Evolutionary conservation across 2,113 vertebrate genomes (phyloP).

Genomic region (Hemiscyllium ocellatum): DNA sequence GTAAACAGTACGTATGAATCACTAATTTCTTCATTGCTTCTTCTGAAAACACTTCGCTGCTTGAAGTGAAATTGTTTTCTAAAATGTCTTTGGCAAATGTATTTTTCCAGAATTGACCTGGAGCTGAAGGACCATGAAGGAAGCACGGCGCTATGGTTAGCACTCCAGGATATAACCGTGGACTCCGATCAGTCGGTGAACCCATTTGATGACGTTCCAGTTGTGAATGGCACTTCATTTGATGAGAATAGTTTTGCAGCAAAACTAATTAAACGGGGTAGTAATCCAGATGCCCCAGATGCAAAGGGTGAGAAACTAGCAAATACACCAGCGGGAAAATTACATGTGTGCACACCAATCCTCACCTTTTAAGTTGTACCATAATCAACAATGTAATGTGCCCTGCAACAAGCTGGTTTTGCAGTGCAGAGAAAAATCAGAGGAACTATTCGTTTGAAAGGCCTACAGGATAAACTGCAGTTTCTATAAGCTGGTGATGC

Average conservation of each 20-base stretch:
- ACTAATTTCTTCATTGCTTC: neutral
- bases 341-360: neutral
- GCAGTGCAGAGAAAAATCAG: neutral
- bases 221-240: slow-evolving; percentile 88
- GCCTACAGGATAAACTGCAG: no score
- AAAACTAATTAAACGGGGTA: slow-evolving; percentile 82
- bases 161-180: slow-evolving; percentile 86
- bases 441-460: neutral
- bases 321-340: neutral
- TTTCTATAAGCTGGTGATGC: no score
- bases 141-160: slow-evolving; percentile 93
- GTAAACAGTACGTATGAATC: slow-evolving; percentile 79
- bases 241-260: slow-evolving; percentile 94
- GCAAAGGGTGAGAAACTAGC: slow-evolving; percentile 63
- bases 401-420: neutral
- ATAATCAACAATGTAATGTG: neutral
- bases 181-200: slow-evolving; percentile 82
- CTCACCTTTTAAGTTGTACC: neutral
- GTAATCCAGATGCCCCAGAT: slow-evolving; percentile 84
- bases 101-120: slow-evolving; percentile 71
- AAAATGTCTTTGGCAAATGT: neutral
- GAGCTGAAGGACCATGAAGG: slow-evolving; percentile 92
- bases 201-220: slow-evolving; percentile 79
- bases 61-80: neutral
- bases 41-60: neutral